Conservation (phyloP, 2,888 invertebrate species). For the Punctoribates punctum region DNA sequence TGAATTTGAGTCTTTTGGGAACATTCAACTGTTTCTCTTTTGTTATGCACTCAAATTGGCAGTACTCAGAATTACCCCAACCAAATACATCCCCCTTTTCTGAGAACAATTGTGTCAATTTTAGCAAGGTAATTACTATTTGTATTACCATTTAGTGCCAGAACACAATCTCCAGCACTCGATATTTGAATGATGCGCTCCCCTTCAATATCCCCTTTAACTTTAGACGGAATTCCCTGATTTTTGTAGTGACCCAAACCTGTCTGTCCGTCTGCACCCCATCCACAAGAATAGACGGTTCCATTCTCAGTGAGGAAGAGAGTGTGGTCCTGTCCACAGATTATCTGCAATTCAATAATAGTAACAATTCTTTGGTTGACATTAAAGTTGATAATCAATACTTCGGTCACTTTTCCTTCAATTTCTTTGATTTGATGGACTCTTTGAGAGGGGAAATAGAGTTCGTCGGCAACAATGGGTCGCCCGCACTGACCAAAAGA, state of each 20-base stretch:
- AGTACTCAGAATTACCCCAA: slow-evolving; percentile 95
- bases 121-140: background rate
- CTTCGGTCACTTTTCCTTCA: slow-evolving; percentile 53
- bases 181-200: slow-evolving; percentile 77
- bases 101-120: slow-evolving; percentile 51
- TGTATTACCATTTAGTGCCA: slow-evolving; percentile 74
- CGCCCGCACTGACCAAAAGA: slow-evolving; percentile 90
- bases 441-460: slow-evolving; percentile 64
- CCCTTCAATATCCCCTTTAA: slow-evolving; percentile 71
- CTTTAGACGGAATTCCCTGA: slow-evolving; percentile 55
- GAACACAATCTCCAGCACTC: slow-evolving; percentile 75
- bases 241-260: slow-evolving; percentile 56
- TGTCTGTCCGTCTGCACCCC: slow-evolving; percentile 93
- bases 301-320: slow-evolving; percentile 74
- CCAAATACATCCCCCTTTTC: slow-evolving; percentile 88
- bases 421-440: slow-evolving; percentile 65
- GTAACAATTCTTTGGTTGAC: background rate
- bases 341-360: slow-evolving; percentile 57
- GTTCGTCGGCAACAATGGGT: slow-evolving; percentile 69
- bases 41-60: slow-evolving; percentile 65
- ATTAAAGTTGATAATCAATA: slow-evolving; percentile 44
- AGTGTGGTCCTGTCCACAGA: slow-evolving; percentile 90
- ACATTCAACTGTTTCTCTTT: slow-evolving; percentile 53
- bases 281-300: slow-evolving; percentile 80
- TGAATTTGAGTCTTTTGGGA: slow-evolving; percentile 59